Percentiles rank a stretch among this genome's conserved stretches.
phyloP scores from a whole-genome alignment of 92 coral and sea anemone species.

The Actinernus sp. region DNA sequence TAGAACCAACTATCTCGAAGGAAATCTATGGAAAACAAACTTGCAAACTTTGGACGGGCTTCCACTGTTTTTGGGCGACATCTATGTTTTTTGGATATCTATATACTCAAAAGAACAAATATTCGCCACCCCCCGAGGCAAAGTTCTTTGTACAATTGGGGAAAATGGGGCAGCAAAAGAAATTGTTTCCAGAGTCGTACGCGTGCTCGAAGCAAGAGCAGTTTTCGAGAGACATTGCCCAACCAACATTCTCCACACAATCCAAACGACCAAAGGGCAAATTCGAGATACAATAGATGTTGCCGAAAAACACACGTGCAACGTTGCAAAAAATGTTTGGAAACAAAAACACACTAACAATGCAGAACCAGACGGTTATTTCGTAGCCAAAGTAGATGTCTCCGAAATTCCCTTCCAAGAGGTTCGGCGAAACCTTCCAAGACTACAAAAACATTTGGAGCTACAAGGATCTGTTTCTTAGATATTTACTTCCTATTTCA shows the following conservation, averaged over 20 bases:
- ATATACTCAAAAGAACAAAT: too few relatives aligned
- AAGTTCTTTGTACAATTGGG: too few relatives aligned
- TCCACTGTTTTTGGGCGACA: too few relatives aligned
- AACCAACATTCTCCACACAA: too few relatives aligned
- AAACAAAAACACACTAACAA: not conserved
- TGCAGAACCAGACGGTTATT: not conserved
- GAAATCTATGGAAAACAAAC: not conserved
- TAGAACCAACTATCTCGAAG: conserved; percentile 21
- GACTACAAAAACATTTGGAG: not conserved
- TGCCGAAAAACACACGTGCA: not conserved
- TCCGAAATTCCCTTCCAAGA: not conserved
- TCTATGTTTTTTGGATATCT: too few relatives aligned
- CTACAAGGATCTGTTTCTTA: not conserved
- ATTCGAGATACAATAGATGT: not conserved
- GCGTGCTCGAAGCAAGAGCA: too few relatives aligned
- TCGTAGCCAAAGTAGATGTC: not conserved
- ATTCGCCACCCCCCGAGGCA: too few relatives aligned
- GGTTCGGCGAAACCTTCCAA: not conserved
- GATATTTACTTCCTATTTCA: too few relatives aligned
- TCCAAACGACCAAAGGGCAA: too few relatives aligned
- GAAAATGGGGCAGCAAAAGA: too few relatives aligned
- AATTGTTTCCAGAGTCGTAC: too few relatives aligned
- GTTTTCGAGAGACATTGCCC: too few relatives aligned
- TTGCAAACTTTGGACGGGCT: conserved; percentile 4
- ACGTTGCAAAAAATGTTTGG: not conserved